A percentile compares a stretch with the other conserved stretches of the same genome.
These are phyloP conservation scores for Cheilosia variabilis DNA, from an alignment of 2,888 invertebrate species.

Conservation along the genomic window DNA sequence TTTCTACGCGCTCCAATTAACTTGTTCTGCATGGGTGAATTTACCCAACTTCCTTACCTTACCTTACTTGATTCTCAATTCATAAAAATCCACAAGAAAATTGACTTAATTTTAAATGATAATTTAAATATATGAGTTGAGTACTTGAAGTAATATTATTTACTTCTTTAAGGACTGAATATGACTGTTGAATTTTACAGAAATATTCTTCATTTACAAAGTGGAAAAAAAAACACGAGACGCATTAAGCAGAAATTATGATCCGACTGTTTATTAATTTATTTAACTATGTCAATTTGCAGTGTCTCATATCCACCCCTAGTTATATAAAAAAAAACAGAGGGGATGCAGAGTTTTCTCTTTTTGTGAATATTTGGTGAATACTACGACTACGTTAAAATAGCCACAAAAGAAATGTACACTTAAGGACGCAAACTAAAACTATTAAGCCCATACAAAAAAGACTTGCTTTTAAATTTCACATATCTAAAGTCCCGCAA, in stretches of 20 bases:
- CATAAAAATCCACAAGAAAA: background rate
- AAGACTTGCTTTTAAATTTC: too few relatives aligned
- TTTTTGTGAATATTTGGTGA: conserved; percentile 7
- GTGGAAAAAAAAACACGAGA: background rate
- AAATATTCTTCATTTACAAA: conserved; percentile 8
- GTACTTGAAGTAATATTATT: background rate
- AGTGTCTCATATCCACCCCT: background rate
- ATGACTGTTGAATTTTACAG: conserved; percentile 9
- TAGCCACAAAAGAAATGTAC: too few relatives aligned
- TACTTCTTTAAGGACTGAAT: background rate
- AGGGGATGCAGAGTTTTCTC: background rate
- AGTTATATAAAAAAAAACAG: background rate
- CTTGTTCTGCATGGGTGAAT: background rate
- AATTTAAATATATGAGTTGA: conserved; percentile 8
- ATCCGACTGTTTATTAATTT: conserved; percentile 12
- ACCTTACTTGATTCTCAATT: too few relatives aligned
- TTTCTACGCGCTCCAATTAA: background rate
- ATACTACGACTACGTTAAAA: too few relatives aligned
- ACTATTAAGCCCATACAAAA: too few relatives aligned
- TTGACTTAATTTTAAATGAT: conserved; percentile 2
- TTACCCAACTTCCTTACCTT: too few relatives aligned
- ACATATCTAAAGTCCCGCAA: too few relatives aligned
- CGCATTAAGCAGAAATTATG: conserved; percentile 4
- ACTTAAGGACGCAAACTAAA: too few relatives aligned
- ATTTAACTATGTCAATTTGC: background rate